These are phyloP conservation scores for Muschampia plurimacula DNA, from an alignment of 2,888 invertebrate genomes.

Conservation along the genomic window DNA sequence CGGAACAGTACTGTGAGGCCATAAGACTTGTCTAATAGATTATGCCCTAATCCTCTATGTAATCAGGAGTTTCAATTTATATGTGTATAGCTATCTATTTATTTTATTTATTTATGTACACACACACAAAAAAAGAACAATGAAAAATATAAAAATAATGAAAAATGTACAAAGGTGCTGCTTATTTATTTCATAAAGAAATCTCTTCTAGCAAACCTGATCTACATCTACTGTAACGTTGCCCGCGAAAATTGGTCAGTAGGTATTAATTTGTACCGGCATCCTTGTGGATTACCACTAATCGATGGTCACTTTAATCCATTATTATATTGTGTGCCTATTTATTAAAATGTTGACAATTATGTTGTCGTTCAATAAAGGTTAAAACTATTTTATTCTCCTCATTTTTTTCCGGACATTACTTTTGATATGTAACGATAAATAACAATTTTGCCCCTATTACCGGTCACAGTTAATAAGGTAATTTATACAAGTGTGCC, in stretches of 20 bases:
- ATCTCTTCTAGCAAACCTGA: no score
- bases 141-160: no score
- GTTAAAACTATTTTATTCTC: no score
- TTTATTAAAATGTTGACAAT: no score
- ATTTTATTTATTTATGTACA: neutral
- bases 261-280: no score
- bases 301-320: neutral
- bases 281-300: neutral
- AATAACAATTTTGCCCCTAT: conserved; percentile 37
- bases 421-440: neutral
- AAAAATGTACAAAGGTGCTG: no score
- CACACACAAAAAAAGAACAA: no score
- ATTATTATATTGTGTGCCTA: no score
- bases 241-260: neutral
- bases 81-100: neutral
- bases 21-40: conserved; percentile 41
- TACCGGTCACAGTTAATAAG: conserved; percentile 53
- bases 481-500: conserved; percentile 53
- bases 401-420: neutral
- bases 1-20: conserved; percentile 28
- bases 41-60: conserved; percentile 12
- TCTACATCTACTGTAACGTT: neutral
- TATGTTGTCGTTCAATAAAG: no score
- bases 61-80: neutral
- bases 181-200: no score